Evolutionary conservation across 2,113 vertebrate species (phyloP), one percentile per base, ranked within the genome.

Genomic region (Trochalopteron elliotii): DNA sequence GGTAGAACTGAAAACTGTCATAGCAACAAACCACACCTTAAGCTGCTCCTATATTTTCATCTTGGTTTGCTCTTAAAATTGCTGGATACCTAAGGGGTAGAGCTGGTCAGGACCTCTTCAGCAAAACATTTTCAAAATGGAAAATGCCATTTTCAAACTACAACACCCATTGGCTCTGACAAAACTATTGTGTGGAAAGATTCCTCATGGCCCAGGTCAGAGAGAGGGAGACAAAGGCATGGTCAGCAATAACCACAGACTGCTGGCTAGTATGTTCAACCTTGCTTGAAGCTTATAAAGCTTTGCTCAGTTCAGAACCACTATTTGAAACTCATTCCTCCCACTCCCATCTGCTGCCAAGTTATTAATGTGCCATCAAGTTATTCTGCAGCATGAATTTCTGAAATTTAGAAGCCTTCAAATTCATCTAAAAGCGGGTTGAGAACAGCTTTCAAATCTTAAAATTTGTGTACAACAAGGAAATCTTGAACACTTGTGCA

Each of bases 261-360:
- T 33, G 24, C 83, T 76, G 13, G 52, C 53, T 74, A 65, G 12
- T 10, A 18, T 4, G 0, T 56, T 79, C 70, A 45, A 49, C 57
- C 40, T 44, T 37, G 27, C 49, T 52, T 64, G 63, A 72, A 67
- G 53, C 42, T 88, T 55, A 40, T 27, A 70, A 92, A 74, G n/a
- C 35, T 77, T 90, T 83, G 20, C 57, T 96, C n/a, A 33, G 31
- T 87, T 96, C 84, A 91, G 61, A 96, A 94, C 25, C 61, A 78
- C 1, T 3, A 79, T 37, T 76, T 53, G 69, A 81, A 93, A 87
- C 44, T 89, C 71, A 37, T 40, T 64, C 79, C 94, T 89, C 95
- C 89, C 94, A 96, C 94, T 95, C 91, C 95, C 93, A 97, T 96
- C 94, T 97, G 93, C 74, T 94, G 67, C 69, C 56, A 91, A 91